Base-by-base conservation (phyloP, 1,140 invertebrate genomes). In the Ylistrum balloti region DNA sequence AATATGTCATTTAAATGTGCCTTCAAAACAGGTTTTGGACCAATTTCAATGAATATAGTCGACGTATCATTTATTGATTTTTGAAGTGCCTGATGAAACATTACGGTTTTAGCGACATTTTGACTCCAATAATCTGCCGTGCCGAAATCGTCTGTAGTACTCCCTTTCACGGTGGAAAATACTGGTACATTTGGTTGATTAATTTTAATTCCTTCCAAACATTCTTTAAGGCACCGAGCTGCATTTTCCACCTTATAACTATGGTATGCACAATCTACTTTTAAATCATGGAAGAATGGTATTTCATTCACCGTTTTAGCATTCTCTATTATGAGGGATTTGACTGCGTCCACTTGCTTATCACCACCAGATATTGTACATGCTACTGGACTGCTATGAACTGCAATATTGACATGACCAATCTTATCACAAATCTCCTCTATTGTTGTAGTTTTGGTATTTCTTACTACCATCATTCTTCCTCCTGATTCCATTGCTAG, bases 1-100 rank as follows among this genome's bases (percentile, higher is more conserved):
- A 94, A 92, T n/a, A 91, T 92, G 85, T 93, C 91, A 32, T 17
- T 85, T 0, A 93, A 38, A 74, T 94, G 92, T 22, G 93, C 90
- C n/a, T 85, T 86, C 17, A 94, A 38, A 15, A 94, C 93, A 15
- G 94, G 92, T 86, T 90, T 93, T 17, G 93, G 94, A 0, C 94
- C 94, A 33, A 95, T 93, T 89, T 95, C 94, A 33, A 95, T 33
- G 85, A 93, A 93, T 33, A 94, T 88, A 33, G 48, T 86, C 13
- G 34, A 45, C 10, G 56, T 86, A 32, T 94, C 92, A 38, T 91
- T 86, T 20, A 88, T 89, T 0, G 92, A 45, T 33, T 92, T 89
- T 86, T 85, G 22, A 28, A 94, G 85, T 15, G 93, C 93, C 48
- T 93, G 56, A n/a, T 90, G 88, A 87, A 93, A 94, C 0, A 89